Evolutionary conservation across 2,888 invertebrate genomes (phyloP), one percentile per base, ranked within the genome.

Genomic region (Trichopria drosophilae): DNA sequence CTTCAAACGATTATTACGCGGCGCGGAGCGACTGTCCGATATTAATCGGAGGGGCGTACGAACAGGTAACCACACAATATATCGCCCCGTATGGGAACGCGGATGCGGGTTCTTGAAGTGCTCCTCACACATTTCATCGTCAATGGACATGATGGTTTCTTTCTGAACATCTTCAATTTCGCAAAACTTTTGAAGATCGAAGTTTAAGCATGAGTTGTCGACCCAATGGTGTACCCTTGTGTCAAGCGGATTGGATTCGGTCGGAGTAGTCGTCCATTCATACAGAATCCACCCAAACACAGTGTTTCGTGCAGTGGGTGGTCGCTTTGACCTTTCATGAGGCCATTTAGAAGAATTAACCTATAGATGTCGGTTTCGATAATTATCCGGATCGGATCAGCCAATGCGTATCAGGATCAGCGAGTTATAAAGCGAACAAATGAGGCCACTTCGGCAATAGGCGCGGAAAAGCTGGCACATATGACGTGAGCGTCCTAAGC

Each of bases 311-410:
- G 42, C 42, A 19, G 35, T 34, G 9, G 43, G 43, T 44, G 43
- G 16, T 20, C 34, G 10, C 13, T 13, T 16, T 44, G 23, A 13
- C 43, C 34, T 23, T 44, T 44, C 3, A 34, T 12, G 16, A 44
- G 13, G 2, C 43, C 43, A 3, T 34, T 31, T n/a, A 7, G 24
- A 10, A 44, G 34, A 34, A 44, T 4, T 5, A 26, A 24, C 3
- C 43, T 31, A 12, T 44, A 34, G 7, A 44, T 34, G 24, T 44
- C 43, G n/a, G 43, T 35, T 20, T 35, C 43, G 10, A 44, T 44
- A n/a, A 44, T n/a, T 4, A 44, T n/a, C 12, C 13, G 16, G 24
- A 44, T 44, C 20, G 43, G 43, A 1, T 3, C 6, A 2, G 34
- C 6, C 34, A 24, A 18, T 12, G 24, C 3, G 23, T 23, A 18